These are phyloP conservation scores for Beris morrisii DNA, from an alignment of 2,888 invertebrate genomes.

Conservation along the genomic window DNA sequence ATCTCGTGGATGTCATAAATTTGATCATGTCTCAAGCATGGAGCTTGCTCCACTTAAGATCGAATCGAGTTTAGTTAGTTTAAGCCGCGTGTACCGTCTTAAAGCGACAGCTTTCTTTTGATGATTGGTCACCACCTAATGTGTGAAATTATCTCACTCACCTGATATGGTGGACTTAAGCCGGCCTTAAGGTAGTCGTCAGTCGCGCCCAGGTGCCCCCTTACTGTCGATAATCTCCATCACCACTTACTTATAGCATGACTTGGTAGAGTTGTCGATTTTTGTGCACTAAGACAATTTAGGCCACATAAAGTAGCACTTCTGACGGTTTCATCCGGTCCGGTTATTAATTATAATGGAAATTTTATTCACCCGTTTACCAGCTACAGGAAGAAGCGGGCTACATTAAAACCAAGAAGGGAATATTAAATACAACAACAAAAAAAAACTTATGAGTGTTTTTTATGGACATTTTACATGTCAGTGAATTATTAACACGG, in stretches of 20 bases:
- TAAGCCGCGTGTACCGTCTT: background rate
- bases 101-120: slow-evolving; percentile 4
- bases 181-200: too few species aligned
- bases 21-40: too few species aligned
- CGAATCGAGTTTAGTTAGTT: too few species aligned
- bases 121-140: background rate
- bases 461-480: slow-evolving; percentile 40
- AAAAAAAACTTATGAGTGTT: slow-evolving; percentile 34
- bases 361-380: slow-evolving; percentile 38
- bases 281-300: too few species aligned
- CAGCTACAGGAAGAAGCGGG: slow-evolving; percentile 24
- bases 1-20: too few species aligned
- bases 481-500: slow-evolving; percentile 40
- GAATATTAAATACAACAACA: background rate
- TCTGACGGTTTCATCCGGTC: slow-evolving; percentile 29
- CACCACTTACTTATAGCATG: background rate
- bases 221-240: background rate
- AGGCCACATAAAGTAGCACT: slow-evolving; percentile 22
- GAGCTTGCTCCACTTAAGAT: too few species aligned
- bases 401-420: slow-evolving; percentile 32
- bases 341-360: slow-evolving; percentile 39
- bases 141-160: slow-evolving; percentile 20
- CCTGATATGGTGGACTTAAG: background rate
- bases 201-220: background rate
- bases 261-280: too few species aligned